A percentile compares a stretch with the other conserved stretches of the same genome.
Conservation (phyloP, 2,113 vertebrate species). For the Albula goreensis region DNA sequence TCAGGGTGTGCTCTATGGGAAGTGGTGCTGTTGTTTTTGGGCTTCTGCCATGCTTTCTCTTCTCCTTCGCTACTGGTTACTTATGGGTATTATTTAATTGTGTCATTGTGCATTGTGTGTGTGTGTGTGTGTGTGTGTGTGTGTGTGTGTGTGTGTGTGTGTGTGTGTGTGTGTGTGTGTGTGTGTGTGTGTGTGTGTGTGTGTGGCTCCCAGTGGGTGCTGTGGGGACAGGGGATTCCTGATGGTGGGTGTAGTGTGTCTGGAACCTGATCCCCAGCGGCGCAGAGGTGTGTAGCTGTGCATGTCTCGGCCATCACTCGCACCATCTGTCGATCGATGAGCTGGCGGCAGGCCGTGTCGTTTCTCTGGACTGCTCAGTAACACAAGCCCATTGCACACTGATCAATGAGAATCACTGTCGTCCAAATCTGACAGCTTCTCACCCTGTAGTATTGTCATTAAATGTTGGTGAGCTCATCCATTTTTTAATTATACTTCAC, state of each 20-base stretch:
- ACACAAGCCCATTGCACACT: not conserved
- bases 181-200: not conserved
- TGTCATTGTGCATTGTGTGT: not conserved
- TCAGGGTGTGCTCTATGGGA: no score
- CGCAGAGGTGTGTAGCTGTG: slow-evolving; percentile 31
- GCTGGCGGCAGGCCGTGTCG: not conserved
- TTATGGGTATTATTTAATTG: no score
- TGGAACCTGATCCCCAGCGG: slow-evolving; percentile 39
- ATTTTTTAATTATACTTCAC: no score
- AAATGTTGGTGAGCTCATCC: no score
- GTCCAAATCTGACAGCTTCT: not conserved
- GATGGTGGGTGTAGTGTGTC: slow-evolving; percentile 27
- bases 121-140: not conserved
- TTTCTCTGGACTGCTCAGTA: not conserved
- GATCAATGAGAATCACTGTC: not conserved
- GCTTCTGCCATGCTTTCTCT: no score
- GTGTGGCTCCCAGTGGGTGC: not conserved
- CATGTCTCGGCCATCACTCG: slow-evolving; percentile 24
- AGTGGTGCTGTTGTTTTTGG: no score
- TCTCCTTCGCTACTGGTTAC: no score
- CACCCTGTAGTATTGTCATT: no score
- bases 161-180: not conserved
- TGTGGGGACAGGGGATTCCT: not conserved
- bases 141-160: slow-evolving; percentile 7
- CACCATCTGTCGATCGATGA: slow-evolving; percentile 31